Evolutionary conservation across 1,140 invertebrate genomes (phyloP).

Genomic region (Polypedilum pembai): DNA sequence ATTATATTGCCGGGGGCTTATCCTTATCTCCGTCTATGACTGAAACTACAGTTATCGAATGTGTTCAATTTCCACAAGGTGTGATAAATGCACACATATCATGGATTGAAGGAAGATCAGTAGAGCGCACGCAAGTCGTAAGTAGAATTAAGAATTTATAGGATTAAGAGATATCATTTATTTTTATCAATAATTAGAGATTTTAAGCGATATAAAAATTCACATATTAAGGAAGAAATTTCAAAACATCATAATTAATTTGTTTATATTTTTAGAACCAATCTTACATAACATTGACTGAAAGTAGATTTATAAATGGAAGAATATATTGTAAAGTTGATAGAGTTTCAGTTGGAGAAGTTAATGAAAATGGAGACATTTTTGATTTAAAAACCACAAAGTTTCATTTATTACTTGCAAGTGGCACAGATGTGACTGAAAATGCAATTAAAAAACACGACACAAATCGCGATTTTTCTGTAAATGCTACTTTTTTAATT

Average conservation of each 20-base stretch:
- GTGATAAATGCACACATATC: neutral
- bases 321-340: constrained; percentile 65
- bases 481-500: constrained; percentile 50
- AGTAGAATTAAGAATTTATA: neutral
- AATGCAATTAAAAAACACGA: constrained; percentile 55
- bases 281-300: constrained; percentile 56
- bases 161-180: too few relatives aligned
- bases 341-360: constrained; percentile 53
- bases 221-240: too few relatives aligned
- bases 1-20: too few relatives aligned
- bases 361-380: constrained; percentile 47
- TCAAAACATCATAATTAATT: too few relatives aligned
- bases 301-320: constrained; percentile 58
- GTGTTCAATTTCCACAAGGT: neutral
- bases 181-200: too few relatives aligned
- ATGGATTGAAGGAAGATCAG: neutral
- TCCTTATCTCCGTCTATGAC: too few relatives aligned
- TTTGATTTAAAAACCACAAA: constrained; percentile 65
- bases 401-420: constrained; percentile 68
- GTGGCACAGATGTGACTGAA: constrained; percentile 48
- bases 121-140: neutral
- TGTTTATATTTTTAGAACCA: constrained; percentile 47
- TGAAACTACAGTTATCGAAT: neutral
- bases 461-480: constrained; percentile 48
- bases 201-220: too few relatives aligned